Percentiles rank a stretch among this genome's conserved stretches.
These are phyloP conservation scores for Marisa cornuarietis DNA, from an alignment of 1,140 invertebrate genomes.

Conservation along the genomic window DNA sequence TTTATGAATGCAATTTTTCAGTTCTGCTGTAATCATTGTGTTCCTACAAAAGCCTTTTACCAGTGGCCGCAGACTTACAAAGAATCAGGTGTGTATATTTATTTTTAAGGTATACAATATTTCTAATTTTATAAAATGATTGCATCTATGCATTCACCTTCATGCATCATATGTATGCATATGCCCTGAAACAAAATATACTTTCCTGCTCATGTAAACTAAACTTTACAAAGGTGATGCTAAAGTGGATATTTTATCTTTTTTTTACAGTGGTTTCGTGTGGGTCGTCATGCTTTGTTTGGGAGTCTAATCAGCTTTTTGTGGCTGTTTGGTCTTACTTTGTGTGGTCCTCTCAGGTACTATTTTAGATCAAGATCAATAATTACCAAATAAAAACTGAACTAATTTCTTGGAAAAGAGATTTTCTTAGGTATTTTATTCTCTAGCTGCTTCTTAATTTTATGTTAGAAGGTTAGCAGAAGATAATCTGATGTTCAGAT, in stretches of 20 bases:
- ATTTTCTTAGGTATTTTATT: background rate
- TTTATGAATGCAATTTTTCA: conserved; percentile 45
- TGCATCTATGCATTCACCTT: background rate
- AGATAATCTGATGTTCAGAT: no score
- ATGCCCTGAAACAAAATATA: no score
- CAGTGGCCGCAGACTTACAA: conserved; percentile 62
- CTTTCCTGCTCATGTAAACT: no score
- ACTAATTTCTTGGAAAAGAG: background rate
- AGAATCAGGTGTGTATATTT: conserved; percentile 59
- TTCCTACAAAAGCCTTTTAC: conserved; percentile 69
- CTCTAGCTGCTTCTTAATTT: background rate
- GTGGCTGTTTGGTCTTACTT: conserved; percentile 68
- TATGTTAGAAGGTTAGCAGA: no score
- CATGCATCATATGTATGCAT: background rate
- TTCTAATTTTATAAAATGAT: background rate
- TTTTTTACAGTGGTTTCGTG: conserved; percentile 62
- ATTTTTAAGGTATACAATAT: background rate
- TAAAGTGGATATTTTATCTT: background rate
- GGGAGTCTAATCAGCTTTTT: conserved; percentile 64
- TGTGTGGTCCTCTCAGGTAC: conserved; percentile 67
- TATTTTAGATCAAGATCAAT: background rate
- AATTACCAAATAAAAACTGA: background rate
- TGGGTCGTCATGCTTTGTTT: conserved; percentile 64
- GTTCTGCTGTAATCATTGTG: conserved; percentile 63
- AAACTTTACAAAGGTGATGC: no score